Percentiles rank a stretch among this genome's conserved stretches.
These are phyloP conservation scores for Scolopax bukidnonensis DNA, from an alignment of 2,797 vertebrate species.

Conservation along the genomic window DNA sequence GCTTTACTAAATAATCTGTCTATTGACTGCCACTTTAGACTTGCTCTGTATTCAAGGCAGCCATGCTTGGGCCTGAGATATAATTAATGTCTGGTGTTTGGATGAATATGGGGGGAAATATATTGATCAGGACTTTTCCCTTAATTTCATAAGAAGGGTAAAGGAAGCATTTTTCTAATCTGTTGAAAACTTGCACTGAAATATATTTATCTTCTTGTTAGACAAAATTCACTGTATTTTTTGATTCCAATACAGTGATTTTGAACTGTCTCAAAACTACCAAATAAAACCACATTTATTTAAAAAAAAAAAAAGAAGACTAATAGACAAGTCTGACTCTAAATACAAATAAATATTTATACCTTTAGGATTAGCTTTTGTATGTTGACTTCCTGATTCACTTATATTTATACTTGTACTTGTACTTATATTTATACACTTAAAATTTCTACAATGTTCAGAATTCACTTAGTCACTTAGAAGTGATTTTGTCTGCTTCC, in stretches of 20 bases:
- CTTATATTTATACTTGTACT: background rate
- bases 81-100: background rate
- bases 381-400: background rate
- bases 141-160: background rate
- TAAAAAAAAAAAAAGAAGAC: background rate
- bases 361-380: background rate
- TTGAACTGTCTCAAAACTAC: background rate
- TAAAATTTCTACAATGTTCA: background rate
- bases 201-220: background rate
- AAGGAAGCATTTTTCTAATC: background rate
- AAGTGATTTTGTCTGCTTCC: background rate
- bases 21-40: background rate
- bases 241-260: background rate
- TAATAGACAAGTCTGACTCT: background rate
- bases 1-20: background rate
- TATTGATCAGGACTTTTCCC: background rate
- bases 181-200: background rate
- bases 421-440: background rate
- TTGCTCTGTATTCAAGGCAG: background rate
- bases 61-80: background rate
- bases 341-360: background rate
- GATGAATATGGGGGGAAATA: background rate
- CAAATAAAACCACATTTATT: background rate
- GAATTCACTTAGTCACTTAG: background rate
- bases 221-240: background rate